Base-by-base conservation (phyloP, 2,888 invertebrate genomes). In the Rhyacophila evoluta region DNA sequence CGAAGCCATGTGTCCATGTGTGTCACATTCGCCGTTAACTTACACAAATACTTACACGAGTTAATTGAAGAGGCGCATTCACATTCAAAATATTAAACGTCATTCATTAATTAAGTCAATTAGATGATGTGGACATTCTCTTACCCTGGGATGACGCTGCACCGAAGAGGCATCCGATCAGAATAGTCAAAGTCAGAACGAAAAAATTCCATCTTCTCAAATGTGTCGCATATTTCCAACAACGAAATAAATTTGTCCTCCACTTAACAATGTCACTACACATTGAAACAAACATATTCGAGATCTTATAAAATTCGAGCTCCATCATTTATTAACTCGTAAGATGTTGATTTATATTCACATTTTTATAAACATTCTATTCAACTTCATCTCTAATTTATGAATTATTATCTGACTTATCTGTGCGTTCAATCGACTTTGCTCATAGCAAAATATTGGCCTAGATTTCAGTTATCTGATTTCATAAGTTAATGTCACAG, bases 61-160 rank as follows among this genome's bases (percentile, higher is more conserved):
- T 72, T 74, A 78, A 75, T 80, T 78, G 78, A 71, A 75, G 36
- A 28, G 33, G 39, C 39, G 74, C 71, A 55, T 39, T 29, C 75
- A 68, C 74, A 78, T 71, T 78, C 71, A 78, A 78, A n/a, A 74
- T 72, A 67, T 74, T 78, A 70, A 33, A 28, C 55, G 67, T 75
- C 77, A 41, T 78, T n/a, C 74, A 55, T 79, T 79, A 79, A 81
- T 81, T 81, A 77, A 81, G 75, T 74, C 79, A 81, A 81, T 81
- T 69, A 81, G 77, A 73, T 37, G 29, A 73, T 25, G 55, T 55
- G 55, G 29, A 29, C 69, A 8, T 27, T 29, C 69, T 33, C 69
- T 69, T 69, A 69, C 69, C 69, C 69, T 69, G 69, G n/a, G 69
- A 28, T 8, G 69, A 69, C 15, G 69, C 12, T 69, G 28, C 29